phyloP scores from a whole-genome alignment of 1,140 invertebrate species.

The Colletes latitarsis region DNA sequence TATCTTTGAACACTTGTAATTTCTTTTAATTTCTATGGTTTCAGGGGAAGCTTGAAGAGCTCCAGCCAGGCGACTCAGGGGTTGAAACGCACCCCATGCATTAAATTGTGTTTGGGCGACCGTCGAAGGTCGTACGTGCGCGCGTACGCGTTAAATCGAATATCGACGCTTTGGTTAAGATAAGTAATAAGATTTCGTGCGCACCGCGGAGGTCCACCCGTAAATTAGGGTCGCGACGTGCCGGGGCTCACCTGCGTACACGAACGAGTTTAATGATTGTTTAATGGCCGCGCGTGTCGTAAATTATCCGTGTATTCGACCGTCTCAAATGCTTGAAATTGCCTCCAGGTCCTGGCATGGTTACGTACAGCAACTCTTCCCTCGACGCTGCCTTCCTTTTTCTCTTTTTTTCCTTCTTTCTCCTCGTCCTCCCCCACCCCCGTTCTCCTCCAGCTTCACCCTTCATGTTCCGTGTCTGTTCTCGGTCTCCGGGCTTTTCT shows the following conservation, averaged over 20 bases:
- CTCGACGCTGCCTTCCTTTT: constrained; percentile 39
- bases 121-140: neutral
- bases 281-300: constrained; percentile 80
- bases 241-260: constrained; percentile 78
- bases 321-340: constrained; percentile 80
- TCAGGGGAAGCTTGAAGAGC: too few species aligned
- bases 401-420: constrained; percentile 2
- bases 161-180: constrained; percentile 64
- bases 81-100: too few species aligned
- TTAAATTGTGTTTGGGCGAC: neutral
- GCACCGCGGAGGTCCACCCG: constrained; percentile 78
- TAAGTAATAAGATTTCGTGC: constrained; percentile 79
- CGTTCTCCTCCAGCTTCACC: constrained; percentile 19
- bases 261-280: constrained; percentile 82
- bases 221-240: constrained; percentile 79
- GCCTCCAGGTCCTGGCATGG: constrained; percentile 72
- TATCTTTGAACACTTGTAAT: too few species aligned
- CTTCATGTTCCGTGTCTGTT: constrained; percentile 35
- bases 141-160: constrained; percentile 48
- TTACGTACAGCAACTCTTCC: constrained; percentile 52
- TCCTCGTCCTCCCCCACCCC: neutral
- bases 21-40: too few species aligned
- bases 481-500: constrained; percentile 9
- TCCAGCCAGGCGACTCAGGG: too few species aligned
- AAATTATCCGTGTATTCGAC: constrained; percentile 81